Percentiles rank a stretch among this genome's conserved stretches.
Conservation (phyloP, 2,888 invertebrate genomes). For the Xestia ashworthii region DNA sequence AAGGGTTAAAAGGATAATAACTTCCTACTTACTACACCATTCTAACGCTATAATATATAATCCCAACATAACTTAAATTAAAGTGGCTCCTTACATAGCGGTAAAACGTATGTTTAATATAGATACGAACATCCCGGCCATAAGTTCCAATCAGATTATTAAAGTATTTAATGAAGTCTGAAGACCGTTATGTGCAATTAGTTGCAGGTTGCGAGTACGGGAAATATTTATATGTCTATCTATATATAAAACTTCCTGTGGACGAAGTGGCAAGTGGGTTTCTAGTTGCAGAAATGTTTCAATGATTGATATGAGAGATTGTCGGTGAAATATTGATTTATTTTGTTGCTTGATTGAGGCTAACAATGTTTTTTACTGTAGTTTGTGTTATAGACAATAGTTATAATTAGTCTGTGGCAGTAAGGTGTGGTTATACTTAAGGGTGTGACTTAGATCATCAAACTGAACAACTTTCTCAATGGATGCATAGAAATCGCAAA, state of each 20-base stretch:
- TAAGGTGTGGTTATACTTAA: no score
- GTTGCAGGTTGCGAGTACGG: constrained; percentile 1
- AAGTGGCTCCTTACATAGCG: background rate
- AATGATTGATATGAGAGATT: constrained; percentile 4
- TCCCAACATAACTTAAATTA: background rate
- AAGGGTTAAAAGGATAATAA: background rate
- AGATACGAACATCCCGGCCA: constrained; percentile 9
- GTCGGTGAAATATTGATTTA: constrained; percentile 3
- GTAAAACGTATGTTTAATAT: background rate
- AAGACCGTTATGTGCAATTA: constrained; percentile 9
- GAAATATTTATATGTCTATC: background rate
- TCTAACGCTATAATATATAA: background rate
- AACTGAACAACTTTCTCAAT: background rate
- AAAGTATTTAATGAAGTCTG: constrained; percentile 12
- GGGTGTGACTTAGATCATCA: no score
- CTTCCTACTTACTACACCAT: background rate
- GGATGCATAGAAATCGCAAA: accelerated
- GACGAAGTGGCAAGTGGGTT: background rate
- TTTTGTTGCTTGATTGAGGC: background rate
- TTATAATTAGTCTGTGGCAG: background rate
- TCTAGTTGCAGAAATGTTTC: background rate
- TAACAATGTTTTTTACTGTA: background rate
- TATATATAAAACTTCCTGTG: constrained; percentile 3
- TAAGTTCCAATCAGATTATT: constrained; percentile 13
- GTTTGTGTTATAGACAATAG: background rate